phyloP scores from a whole-genome alignment of 2,113 vertebrate species.

The Pogona vitticeps region DNA sequence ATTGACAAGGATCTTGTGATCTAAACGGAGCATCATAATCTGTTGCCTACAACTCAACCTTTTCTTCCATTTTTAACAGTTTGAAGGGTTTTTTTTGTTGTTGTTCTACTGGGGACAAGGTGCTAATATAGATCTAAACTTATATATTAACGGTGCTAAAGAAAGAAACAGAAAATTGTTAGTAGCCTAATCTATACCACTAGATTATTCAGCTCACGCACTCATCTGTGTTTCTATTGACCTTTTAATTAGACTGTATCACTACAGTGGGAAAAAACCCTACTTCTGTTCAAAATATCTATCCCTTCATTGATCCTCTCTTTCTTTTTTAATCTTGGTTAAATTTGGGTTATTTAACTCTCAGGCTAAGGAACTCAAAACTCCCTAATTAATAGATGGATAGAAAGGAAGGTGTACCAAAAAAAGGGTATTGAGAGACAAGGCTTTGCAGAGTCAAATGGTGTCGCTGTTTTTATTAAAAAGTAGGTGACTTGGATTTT shows the following conservation, averaged over 20 bases:
- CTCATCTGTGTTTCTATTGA: conserved; percentile 27
- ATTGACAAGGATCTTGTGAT: conserved; percentile 94
- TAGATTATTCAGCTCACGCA: conserved; percentile 64
- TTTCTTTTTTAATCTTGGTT: neutral
- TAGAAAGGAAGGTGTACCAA: conserved; percentile 59
- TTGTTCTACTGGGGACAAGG: conserved; percentile 82
- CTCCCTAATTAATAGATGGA: conserved; percentile 1
- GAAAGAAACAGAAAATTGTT: conserved; percentile 65
- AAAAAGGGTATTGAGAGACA: conserved; percentile 38
- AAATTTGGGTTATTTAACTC: conserved; percentile 27
- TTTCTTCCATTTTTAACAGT: conserved; percentile 71
- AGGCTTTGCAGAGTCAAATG: conserved; percentile 43
- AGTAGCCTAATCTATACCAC: conserved; percentile 81
- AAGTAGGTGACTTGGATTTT: neutral
- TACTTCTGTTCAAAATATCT: conserved; percentile 37
- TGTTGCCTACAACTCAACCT: conserved; percentile 62
- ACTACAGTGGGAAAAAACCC: conserved; percentile 11
- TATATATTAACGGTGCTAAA: conserved; percentile 92
- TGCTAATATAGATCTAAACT: conserved; percentile 89
- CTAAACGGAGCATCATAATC: conserved; percentile 72
- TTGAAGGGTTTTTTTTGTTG: conserved; percentile 70
- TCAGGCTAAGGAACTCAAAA: conserved; percentile 40
- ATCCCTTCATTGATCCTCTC: neutral
- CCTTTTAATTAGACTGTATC: accelerated
- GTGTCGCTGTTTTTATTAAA: conserved; percentile 26